Conservation (phyloP, 1,140 invertebrate genomes). For the Calosoma granatense region DNA sequence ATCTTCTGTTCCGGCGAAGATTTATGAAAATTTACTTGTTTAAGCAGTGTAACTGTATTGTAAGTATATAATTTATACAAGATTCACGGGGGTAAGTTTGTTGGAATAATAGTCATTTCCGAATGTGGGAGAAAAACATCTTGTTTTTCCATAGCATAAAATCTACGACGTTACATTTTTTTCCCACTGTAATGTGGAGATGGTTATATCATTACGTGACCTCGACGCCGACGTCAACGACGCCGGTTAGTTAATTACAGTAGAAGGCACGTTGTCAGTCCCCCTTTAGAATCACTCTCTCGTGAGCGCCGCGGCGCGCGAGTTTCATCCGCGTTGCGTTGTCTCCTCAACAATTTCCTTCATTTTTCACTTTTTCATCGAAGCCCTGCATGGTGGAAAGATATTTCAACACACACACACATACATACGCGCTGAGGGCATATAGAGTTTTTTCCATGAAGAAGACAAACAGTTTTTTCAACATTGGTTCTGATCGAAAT, state of each 20-base stretch:
- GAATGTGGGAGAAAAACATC: too few species aligned
- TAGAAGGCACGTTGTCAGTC: not conserved
- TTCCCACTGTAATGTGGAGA: too few species aligned
- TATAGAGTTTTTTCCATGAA: not conserved
- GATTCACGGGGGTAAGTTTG: too few species aligned
- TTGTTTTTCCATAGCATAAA: too few species aligned
- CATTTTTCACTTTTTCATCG: conserved; percentile 1
- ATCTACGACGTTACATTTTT: too few species aligned
- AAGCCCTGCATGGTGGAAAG: not conserved
- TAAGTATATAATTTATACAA: too few species aligned
- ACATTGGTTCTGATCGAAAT: not conserved
- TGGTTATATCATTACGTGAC: conserved; percentile 2
- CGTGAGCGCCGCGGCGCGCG: too few species aligned
- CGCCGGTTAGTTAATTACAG: not conserved
- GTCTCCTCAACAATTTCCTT: not conserved
- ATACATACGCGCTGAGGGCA: not conserved
- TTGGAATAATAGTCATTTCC: too few species aligned
- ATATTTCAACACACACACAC: not conserved
- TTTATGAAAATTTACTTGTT: too few species aligned
- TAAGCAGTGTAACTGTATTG: too few species aligned
- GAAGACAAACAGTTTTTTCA: conserved; percentile 3
- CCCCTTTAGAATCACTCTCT: not conserved
- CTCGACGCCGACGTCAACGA: not conserved
- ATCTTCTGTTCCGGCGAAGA: too few species aligned
- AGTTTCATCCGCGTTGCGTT: too few species aligned